Conservation (phyloP, 2,888 invertebrate species). For the Agrotis puta region DNA sequence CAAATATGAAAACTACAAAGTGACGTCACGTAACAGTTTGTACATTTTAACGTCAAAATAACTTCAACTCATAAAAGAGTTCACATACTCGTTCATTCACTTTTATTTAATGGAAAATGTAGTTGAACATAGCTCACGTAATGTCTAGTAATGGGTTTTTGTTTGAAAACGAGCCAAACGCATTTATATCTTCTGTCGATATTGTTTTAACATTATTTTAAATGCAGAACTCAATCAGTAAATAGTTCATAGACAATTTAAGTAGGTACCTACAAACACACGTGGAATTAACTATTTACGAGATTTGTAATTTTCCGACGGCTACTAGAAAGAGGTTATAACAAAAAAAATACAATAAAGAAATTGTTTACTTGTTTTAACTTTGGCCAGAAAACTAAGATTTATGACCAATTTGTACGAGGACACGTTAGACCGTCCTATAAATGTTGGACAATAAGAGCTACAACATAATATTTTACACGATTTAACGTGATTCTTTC, state of each 20-base stretch:
- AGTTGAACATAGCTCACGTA: slow-evolving; percentile 53
- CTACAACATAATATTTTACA: slow-evolving; percentile 31
- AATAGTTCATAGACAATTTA: slow-evolving; percentile 1
- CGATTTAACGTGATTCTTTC: slow-evolving; percentile 24
- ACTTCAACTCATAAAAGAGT: slow-evolving; percentile 54
- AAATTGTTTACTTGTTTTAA: slow-evolving; percentile 28
- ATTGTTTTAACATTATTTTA: slow-evolving; percentile 58
- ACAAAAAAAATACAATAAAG: too few relatives aligned
- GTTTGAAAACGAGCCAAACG: slow-evolving; percentile 65
- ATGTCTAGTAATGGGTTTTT: slow-evolving; percentile 62
- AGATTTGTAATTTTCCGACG: neutral
- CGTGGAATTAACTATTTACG: neutral
- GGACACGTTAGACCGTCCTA: neutral
- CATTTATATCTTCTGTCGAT: slow-evolving; percentile 51
- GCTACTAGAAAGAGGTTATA: too few relatives aligned
- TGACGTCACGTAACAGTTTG: slow-evolving; percentile 40
- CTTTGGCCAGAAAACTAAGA: slow-evolving; percentile 10
- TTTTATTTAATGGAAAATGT: slow-evolving; percentile 59
- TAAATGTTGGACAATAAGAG: slow-evolving; percentile 30
- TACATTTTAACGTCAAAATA: slow-evolving; percentile 40
- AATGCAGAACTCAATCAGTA: slow-evolving; percentile 38
- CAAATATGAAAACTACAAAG: slow-evolving; percentile 32
- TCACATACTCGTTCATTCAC: slow-evolving; percentile 53
- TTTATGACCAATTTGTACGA: slow-evolving; percentile 2
- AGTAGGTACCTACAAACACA: neutral